These are phyloP conservation scores for Drosophila mauritiana DNA, from an alignment of 1,140 invertebrate genomes.

Conservation along the genomic window DNA sequence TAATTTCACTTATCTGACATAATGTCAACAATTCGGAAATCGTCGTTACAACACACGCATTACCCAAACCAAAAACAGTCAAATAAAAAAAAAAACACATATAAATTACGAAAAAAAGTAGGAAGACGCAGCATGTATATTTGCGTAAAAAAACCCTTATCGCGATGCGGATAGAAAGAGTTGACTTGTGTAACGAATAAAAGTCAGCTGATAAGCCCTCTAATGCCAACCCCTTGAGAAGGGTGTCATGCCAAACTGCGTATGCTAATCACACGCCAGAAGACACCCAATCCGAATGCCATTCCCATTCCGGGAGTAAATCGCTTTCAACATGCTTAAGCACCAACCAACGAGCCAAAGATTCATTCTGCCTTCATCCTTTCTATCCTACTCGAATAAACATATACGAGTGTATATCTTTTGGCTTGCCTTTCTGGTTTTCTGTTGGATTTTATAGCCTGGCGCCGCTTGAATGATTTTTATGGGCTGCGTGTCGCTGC, in stretches of 20 bases:
- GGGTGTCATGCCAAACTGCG: slow-evolving; percentile 70
- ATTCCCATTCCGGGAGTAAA: slow-evolving; percentile 14
- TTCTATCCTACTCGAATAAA: slow-evolving; percentile 9
- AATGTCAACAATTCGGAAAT: slow-evolving; percentile 69
- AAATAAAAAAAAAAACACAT: slow-evolving; percentile 53
- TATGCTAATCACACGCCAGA: slow-evolving; percentile 76
- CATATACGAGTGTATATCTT: slow-evolving; percentile 16
- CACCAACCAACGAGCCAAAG: slow-evolving; percentile 68
- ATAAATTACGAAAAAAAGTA: slow-evolving; percentile 63
- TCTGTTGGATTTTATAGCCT: slow-evolving; percentile 77
- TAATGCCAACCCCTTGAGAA: slow-evolving; percentile 68
- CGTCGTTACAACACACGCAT: slow-evolving; percentile 45
- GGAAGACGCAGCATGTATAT: slow-evolving; percentile 20
- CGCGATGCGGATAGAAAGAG: slow-evolving; percentile 35
- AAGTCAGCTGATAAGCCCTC: slow-evolving; percentile 76
- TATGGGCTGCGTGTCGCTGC: slow-evolving; percentile 56
- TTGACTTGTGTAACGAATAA: slow-evolving; percentile 80
- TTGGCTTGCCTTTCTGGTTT: slow-evolving; percentile 53
- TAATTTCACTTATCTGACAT: slow-evolving; percentile 83
- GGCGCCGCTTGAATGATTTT: slow-evolving; percentile 81
- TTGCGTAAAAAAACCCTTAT: slow-evolving; percentile 54
- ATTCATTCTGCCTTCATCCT: slow-evolving; percentile 50
- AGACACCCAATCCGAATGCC: slow-evolving; percentile 33
- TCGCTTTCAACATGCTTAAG: slow-evolving; percentile 73
- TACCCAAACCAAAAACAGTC: slow-evolving; percentile 31